Base-by-base conservation (phyloP, 1,140 invertebrate species). In the Drosophila pandora region DNA sequence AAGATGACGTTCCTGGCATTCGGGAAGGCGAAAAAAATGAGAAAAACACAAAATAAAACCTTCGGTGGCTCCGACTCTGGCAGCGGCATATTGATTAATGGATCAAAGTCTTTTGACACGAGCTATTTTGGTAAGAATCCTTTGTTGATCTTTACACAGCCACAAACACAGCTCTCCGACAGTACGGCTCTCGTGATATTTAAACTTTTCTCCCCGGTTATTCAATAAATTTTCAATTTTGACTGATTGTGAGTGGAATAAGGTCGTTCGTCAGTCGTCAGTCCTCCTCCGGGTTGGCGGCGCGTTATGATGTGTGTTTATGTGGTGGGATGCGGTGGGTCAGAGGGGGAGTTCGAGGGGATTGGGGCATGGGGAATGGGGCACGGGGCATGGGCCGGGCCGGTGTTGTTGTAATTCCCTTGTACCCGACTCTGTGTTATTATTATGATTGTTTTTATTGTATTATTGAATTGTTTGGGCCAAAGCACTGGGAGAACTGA, bases 221-320 rank as follows among this genome's bases (percentile, higher is more conserved):
- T 90, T 90, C 84, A 90, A 90, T 90, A 90, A 90, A 90, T 90
- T 89, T 90, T 90, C 89, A 90, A 90, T 90, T 90, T 90, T 90
- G 89, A 90, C 89, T 89, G 89, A 85, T 90, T 90, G 84, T 90
- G 81, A 85, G 88, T 90, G 75, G 85, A 90, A 90, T 90, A 87
- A 87, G 82, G 81, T 90, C 85, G 77, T 76, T 85, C 81, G 76
- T 74, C 72, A 69, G 78, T 89, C 84, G 78, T 87, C 81, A 69
- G 69, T 76, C 63, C 70, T 65, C 65, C 48, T 34, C 37, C 61
- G 25, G 34, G 5, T 50, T 55, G 78, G 67, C 79, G 80, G 80
- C 75, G 85, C 88, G 79, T 87, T 90, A 83, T 87, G 81, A 87
- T 87, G 68, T 90, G 73, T 82, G 77, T 90, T 79, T 82, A 87